phyloP scores from a whole-genome alignment of 2,797 vertebrate species.

The Lepilemur septentrionalis region DNA sequence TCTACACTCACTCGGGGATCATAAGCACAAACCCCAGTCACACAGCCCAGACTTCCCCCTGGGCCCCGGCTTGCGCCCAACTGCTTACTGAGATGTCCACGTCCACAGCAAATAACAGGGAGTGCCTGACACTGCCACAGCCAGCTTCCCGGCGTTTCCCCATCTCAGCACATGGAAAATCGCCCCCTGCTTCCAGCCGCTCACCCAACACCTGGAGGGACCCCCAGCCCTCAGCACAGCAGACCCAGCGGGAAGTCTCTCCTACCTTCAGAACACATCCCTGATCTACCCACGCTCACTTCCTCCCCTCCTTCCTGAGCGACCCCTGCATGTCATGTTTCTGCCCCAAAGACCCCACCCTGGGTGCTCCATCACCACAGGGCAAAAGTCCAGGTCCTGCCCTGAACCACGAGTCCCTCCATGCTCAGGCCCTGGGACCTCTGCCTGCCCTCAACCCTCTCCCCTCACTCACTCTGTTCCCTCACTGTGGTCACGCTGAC shows the following conservation, averaged over 20 bases:
- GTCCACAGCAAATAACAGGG: rapidly evolving
- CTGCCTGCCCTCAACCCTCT: neutral
- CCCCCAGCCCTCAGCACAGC: neutral
- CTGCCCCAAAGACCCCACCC: neutral
- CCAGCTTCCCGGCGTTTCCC: rapidly evolving
- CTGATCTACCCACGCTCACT: neutral
- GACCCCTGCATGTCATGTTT: neutral
- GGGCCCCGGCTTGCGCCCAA: neutral
- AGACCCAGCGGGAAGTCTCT: neutral
- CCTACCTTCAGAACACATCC: no score
- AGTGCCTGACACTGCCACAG: rapidly evolving
- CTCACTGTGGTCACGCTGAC: neutral
- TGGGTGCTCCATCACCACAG: neutral
- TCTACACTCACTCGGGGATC: neutral
- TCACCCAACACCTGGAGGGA: neutral
- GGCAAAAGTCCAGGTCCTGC: neutral
- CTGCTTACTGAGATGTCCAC: neutral
- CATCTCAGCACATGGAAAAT: neutral
- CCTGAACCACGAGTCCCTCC: neutral
- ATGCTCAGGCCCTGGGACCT: neutral
- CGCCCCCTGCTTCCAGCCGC: rapidly evolving
- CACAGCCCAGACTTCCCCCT: no score
- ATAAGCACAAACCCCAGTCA: neutral
- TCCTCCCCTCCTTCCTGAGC: neutral
- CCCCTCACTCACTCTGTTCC: neutral